Conservation (phyloP, 2,797 vertebrate genomes). For the Ctenosaura bakeri region DNA sequence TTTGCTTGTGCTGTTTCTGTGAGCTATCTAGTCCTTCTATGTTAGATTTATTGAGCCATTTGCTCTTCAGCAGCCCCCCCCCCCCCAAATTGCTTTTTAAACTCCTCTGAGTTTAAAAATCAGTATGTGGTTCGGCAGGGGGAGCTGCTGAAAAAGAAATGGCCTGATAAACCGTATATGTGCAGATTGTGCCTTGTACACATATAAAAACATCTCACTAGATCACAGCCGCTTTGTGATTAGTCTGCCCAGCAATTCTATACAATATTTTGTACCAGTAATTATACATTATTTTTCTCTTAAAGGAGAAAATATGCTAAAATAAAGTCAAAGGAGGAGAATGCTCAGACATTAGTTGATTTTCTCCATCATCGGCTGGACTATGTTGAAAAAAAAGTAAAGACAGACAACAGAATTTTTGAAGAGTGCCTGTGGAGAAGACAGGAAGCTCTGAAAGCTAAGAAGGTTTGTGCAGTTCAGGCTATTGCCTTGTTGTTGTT, state of each 20-base stretch:
- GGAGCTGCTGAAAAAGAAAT: constrained; percentile 39
- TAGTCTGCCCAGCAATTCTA: neutral
- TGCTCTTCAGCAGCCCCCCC: constrained; percentile 11
- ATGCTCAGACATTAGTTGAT: constrained; percentile 77
- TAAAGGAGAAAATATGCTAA: constrained; percentile 54
- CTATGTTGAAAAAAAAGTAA: constrained; percentile 77
- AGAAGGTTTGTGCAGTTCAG: constrained; percentile 76
- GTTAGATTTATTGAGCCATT: constrained; percentile 8
- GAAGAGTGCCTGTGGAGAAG: constrained; percentile 74
- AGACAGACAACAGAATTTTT: constrained; percentile 73
- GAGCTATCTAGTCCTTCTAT: constrained; percentile 1
- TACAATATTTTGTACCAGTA: constrained; percentile 27
- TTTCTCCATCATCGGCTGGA: constrained; percentile 79
- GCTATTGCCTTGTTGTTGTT: neutral
- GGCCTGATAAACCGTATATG: constrained; percentile 20
- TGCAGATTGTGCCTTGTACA: constrained; percentile 5
- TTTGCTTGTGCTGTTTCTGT: constrained; percentile 25
- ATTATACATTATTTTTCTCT: constrained; percentile 48
- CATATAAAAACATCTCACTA: constrained; percentile 23
- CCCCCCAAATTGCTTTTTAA: constrained; percentile 32
- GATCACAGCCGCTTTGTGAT: constrained; percentile 28
- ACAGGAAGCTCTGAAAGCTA: constrained; percentile 75
- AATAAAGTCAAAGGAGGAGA: constrained; percentile 79
- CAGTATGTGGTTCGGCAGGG: constrained; percentile 23
- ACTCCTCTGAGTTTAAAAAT: constrained; percentile 27